Conservation (phyloP, 2,113 vertebrate species). For the Dryoscopus gambensis region DNA sequence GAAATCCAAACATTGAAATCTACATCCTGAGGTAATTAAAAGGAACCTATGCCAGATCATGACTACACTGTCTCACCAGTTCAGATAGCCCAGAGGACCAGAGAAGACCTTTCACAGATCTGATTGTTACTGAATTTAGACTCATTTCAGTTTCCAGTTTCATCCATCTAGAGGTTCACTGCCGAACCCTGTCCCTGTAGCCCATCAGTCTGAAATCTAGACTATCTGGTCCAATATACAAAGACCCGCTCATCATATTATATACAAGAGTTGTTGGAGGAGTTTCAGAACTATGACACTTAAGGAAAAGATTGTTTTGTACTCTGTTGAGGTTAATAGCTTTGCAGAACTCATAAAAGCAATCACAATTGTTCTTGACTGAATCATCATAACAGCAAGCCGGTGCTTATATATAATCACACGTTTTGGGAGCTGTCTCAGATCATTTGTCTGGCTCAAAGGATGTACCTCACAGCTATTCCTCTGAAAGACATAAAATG, state of each 20-base stretch:
- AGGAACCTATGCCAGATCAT: not conserved
- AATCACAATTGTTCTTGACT: constrained; percentile 18
- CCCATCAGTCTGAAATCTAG: not conserved
- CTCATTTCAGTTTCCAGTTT: not conserved
- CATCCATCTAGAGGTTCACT: not conserved
- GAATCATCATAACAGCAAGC: constrained; percentile 30
- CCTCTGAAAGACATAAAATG: constrained; percentile 18
- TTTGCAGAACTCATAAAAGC: not conserved
- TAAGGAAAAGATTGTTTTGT: not conserved
- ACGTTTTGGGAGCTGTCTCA: not conserved
- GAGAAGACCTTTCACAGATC: not conserved
- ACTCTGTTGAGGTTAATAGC: not conserved
- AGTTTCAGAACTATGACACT: not conserved
- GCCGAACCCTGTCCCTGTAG: not conserved
- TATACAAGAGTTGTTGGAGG: not conserved
- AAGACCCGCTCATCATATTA: not conserved
- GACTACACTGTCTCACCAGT: not conserved
- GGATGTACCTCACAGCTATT: not conserved
- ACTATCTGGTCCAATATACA: not conserved
- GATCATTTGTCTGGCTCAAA: constrained; percentile 6
- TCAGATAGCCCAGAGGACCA: not conserved
- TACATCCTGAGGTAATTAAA: not conserved
- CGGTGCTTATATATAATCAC: constrained; percentile 17
- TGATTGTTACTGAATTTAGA: not conserved
- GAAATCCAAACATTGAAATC: not conserved